Percentiles rank a stretch among this genome's conserved stretches.
phyloP scores from a whole-genome alignment of 2,113 vertebrate genomes.

The Abramis brama region DNA sequence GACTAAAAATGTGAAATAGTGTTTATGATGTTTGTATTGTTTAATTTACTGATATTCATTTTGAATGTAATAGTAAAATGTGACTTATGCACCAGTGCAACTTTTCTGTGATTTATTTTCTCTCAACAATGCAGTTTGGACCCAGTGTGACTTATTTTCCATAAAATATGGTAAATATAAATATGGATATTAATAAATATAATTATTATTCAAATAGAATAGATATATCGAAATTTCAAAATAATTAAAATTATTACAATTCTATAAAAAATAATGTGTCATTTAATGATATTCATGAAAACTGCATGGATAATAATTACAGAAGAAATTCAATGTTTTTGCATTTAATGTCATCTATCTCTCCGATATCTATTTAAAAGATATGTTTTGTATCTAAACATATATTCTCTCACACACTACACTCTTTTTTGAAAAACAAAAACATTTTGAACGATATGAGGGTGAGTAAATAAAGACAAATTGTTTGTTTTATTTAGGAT shows the following conservation, averaged over 20 bases:
- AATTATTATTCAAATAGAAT: background rate
- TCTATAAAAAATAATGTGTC: background rate
- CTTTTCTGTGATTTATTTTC: background rate
- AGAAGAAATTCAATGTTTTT: background rate
- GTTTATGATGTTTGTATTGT: background rate
- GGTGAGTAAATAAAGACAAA: background rate
- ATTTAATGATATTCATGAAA: background rate
- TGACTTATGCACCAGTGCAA: background rate
- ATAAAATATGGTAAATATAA: background rate
- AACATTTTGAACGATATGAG: background rate
- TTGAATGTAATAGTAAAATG: background rate
- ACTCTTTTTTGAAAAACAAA: too few relatives aligned
- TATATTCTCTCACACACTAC: too few relatives aligned
- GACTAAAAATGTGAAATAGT: background rate
- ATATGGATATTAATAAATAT: background rate
- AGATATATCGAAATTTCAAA: too few relatives aligned
- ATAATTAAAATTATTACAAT: background rate
- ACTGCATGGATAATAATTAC: background rate
- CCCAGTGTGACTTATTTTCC: background rate
- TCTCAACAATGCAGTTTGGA: background rate
- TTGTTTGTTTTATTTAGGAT: background rate
- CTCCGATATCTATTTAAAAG: background rate
- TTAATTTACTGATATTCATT: background rate
- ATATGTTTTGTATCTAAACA: too few relatives aligned
- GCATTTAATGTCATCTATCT: background rate